These are phyloP conservation scores for Centropyge bicolor DNA, from an alignment of 2,797 vertebrate species.

Conservation along the genomic window DNA sequence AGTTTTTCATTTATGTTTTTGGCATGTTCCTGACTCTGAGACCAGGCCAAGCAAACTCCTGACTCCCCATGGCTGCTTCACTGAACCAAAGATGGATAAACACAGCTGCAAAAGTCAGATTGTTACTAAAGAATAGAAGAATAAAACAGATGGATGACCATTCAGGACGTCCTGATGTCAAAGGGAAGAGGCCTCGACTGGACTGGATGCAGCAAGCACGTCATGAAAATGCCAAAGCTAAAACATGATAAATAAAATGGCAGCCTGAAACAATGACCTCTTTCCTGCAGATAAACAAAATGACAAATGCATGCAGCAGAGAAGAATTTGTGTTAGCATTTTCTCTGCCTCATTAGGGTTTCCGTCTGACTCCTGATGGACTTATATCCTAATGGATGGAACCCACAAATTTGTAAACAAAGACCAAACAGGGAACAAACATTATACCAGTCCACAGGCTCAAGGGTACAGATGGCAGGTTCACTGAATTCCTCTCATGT, in stretches of 20 bases:
- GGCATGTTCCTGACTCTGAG: too few relatives aligned
- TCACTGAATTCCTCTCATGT: constrained; percentile 4
- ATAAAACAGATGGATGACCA: constrained; percentile 11
- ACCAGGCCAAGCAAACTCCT: too few relatives aligned
- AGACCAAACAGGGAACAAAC: too few relatives aligned
- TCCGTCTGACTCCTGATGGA: constrained; percentile 16
- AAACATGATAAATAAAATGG: constrained; percentile 4
- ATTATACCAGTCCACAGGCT: background rate
- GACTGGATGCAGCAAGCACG: background rate
- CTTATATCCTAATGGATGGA: too few relatives aligned
- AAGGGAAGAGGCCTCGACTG: background rate
- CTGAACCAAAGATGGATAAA: constrained; percentile 15
- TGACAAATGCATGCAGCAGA: constrained; percentile 18
- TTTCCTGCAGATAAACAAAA: constrained; percentile 17
- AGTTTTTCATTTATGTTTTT: too few relatives aligned
- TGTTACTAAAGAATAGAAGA: constrained; percentile 12
- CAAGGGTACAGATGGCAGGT: background rate
- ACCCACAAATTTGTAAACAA: background rate
- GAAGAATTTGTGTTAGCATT: constrained; percentile 13
- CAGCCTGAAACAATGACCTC: constrained; percentile 4
- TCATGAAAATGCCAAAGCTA: constrained; percentile 21
- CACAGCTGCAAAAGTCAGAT: constrained; percentile 34
- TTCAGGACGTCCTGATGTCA: background rate
- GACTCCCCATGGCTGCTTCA: background rate
- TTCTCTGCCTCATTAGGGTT: constrained; percentile 28